phyloP scores from a whole-genome alignment of 2,888 invertebrate genomes.

The Xanthia togata region DNA sequence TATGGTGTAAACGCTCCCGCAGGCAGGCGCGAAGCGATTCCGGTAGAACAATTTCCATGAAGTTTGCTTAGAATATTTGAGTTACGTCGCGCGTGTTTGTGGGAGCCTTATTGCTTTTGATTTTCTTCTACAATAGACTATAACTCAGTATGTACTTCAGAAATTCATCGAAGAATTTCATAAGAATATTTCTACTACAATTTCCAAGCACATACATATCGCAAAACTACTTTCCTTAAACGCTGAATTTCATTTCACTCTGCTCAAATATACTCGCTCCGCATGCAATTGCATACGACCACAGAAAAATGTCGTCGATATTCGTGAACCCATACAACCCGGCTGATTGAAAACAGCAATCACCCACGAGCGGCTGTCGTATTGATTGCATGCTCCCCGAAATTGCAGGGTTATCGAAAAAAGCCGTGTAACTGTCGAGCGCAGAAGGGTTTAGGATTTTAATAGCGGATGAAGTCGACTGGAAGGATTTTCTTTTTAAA shows the following conservation, averaged over 20 bases:
- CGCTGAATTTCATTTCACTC: constrained; percentile 45
- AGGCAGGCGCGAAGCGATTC: too few species aligned
- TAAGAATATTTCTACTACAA: constrained; percentile 17
- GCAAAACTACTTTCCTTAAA: constrained; percentile 43
- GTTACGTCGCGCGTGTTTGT: too few species aligned
- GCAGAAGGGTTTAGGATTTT: constrained; percentile 61
- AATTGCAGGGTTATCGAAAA: constrained; percentile 69
- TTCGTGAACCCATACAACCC: constrained; percentile 59
- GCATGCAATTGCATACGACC: constrained; percentile 59
- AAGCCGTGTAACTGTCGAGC: constrained; percentile 64
- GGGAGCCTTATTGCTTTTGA: background rate
- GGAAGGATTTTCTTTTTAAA: constrained; percentile 41
- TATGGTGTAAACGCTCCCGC: background rate
- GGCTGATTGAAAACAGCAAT: constrained; percentile 78
- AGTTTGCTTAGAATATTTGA: too few species aligned
- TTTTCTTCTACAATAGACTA: background rate
- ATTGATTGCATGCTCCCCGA: constrained; percentile 72
- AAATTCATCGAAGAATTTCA: background rate
- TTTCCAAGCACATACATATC: background rate
- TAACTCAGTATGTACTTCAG: background rate
- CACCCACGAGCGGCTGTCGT: constrained; percentile 68
- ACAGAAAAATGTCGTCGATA: constrained; percentile 65
- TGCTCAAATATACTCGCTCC: constrained; percentile 39
- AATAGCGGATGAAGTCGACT: constrained; percentile 43
- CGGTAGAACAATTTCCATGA: too few species aligned